Base-by-base conservation (phyloP, 1,140 invertebrate species). In the Asbolus verrucosus region DNA sequence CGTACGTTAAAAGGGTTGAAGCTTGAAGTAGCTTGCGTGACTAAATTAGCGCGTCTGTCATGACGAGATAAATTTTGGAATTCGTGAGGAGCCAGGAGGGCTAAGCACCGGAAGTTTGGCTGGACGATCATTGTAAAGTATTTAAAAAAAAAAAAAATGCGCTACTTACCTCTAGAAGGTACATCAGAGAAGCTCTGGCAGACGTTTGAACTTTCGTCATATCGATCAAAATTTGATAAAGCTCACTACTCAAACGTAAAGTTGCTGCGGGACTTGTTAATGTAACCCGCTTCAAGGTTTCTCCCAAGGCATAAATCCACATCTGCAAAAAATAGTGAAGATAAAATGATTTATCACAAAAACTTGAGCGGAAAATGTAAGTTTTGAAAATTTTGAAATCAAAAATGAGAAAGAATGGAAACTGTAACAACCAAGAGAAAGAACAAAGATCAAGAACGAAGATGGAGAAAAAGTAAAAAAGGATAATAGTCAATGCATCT, bases 221-320 rank as follows among this genome's bases (percentile, higher is more conserved):
- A 39, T 85, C 83, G 3, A 84, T 82, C 62, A 87, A 76, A 50
- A 86, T 83, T 30, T 83, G 83, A 76, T 85, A 85, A 11, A 87
- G 79, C 24, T 85, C 84, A 38, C 81, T 82, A 65, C 82, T 85
- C 72, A 86, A 81, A 19, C 84, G 84, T 50, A 84, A 84, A 9
- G 85, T 84, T 59, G 84, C 84, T 3, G 72, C 68, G 46, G 78
- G 78, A 60, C 75, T 79, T 36, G 83, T 85, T 54, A 86, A 75
- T 1, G 84, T 83, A 4, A 84, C 85, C 67, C 81, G 79, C 76
- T 84, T 81, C 76, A 87, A 77, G 19, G 85, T 86, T 61, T 85
- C 81, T 16, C 86, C 86, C 46, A 88, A 76, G 43, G 85, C 85
- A 73, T 83, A 87, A 77, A 88, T 86, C 86, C 85, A 87, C 86